Evolutionary conservation across 1,140 invertebrate species (phyloP).

Genomic region (Epicauta chinensis): DNA sequence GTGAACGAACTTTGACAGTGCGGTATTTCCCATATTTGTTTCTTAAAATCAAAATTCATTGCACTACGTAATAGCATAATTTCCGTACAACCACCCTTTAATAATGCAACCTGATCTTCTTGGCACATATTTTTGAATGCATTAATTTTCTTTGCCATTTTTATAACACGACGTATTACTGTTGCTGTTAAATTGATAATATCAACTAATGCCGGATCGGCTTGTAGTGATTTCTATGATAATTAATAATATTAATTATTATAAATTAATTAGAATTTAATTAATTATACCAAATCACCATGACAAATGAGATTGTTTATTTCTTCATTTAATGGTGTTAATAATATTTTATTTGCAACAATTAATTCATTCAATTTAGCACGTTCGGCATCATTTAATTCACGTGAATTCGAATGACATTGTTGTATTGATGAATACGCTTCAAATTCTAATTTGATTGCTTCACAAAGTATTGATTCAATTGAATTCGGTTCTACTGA

Average conservation of each 20-base stretch:
- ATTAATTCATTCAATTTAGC: conserved; percentile 78
- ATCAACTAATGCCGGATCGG: conserved; percentile 67
- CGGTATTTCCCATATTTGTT: conserved; percentile 79
- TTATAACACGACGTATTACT: conserved; percentile 82
- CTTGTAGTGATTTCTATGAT: conserved; percentile 13
- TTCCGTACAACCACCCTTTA: conserved; percentile 86
- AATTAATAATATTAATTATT: no score
- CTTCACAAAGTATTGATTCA: conserved; percentile 73
- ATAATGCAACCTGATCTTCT: conserved; percentile 81
- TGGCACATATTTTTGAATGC: conserved; percentile 87
- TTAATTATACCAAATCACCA: conserved; percentile 44
- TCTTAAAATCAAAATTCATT: conserved; percentile 79
- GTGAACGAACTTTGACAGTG: conserved; percentile 64
- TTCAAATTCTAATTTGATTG: conserved; percentile 76
- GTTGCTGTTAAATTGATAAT: conserved; percentile 87
- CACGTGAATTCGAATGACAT: conserved; percentile 53
- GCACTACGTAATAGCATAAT: conserved; percentile 88
- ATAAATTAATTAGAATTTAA: no score
- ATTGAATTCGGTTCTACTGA: conserved; percentile 53
- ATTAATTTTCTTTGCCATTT: conserved; percentile 85
- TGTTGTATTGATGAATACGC: conserved; percentile 56
- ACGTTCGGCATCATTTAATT: conserved; percentile 74
- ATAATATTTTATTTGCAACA: conserved; percentile 73
- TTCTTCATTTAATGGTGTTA: conserved; percentile 76
- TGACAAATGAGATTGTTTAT: conserved; percentile 59